A percentile compares a stretch with the other conserved stretches of the same genome.
These are phyloP conservation scores for Pseudomyrmex gracilis DNA, from an alignment of 1,140 invertebrate genomes.

Conservation along the genomic window DNA sequence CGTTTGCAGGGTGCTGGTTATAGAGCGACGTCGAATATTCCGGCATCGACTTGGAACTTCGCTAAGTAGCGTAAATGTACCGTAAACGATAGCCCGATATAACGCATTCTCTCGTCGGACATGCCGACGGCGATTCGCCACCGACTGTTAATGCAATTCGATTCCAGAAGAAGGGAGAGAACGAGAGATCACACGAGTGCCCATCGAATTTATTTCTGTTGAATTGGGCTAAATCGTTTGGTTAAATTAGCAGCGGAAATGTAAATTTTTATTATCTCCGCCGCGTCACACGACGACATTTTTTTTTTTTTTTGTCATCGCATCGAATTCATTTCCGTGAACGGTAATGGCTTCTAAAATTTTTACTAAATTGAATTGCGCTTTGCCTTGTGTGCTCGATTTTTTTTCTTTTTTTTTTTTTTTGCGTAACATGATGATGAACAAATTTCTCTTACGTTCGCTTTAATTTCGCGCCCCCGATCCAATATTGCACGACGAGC, in stretches of 20 bases:
- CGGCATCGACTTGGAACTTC: slow-evolving; percentile 32
- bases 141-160: slow-evolving; percentile 29
- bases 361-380: slow-evolving; percentile 27
- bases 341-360: background rate
- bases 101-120: slow-evolving; percentile 31
- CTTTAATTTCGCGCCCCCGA: too few species aligned
- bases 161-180: background rate
- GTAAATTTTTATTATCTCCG: slow-evolving; percentile 45
- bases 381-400: background rate
- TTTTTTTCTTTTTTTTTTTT: background rate
- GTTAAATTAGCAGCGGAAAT: slow-evolving; percentile 38
- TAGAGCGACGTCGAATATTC: slow-evolving; percentile 4
- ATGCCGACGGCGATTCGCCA: slow-evolving; percentile 15
- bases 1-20: background rate
- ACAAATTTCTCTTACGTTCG: background rate
- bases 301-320: slow-evolving; percentile 23
- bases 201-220: slow-evolving; percentile 28
- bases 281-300: background rate
- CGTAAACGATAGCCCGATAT: slow-evolving; percentile 52
- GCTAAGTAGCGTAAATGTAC: slow-evolving; percentile 56
- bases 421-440: background rate
- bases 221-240: slow-evolving; percentile 29
- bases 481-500: too few species aligned
- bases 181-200: background rate
- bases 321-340: background rate